Percentiles rank a stretch among this genome's conserved stretches.
These are phyloP conservation scores for Zaprionus bogoriensis DNA, from an alignment of 2,888 invertebrate genomes.

Conservation along the genomic window DNA sequence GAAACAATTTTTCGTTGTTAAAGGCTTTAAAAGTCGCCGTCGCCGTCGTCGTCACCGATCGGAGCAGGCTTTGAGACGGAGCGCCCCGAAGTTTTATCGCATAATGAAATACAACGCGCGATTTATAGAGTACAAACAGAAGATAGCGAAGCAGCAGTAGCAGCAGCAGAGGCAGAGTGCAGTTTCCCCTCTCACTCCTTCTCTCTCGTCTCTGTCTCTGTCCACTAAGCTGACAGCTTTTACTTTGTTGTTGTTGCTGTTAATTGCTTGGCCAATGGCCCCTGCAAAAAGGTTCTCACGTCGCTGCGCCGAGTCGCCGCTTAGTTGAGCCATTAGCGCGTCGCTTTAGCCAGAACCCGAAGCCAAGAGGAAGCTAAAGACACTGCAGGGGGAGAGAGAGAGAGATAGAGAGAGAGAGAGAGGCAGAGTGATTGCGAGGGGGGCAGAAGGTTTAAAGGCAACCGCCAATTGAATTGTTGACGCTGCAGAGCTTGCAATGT, in stretches of 20 bases:
- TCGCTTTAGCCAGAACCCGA: conserved; percentile 35
- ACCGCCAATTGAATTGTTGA: conserved; percentile 41
- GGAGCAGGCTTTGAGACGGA: not conserved
- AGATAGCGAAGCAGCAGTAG: no score
- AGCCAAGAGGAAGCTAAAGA: not conserved
- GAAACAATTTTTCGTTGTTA: conserved; percentile 65
- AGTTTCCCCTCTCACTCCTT: not conserved
- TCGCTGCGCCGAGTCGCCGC: conserved; percentile 12
- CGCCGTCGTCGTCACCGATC: conserved; percentile 3
- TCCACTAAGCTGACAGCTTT: conserved; percentile 16
- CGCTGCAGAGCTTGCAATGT: conserved; percentile 26
- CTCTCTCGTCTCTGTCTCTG: not conserved
- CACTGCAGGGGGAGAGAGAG: not conserved
- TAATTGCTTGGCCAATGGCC: conserved; percentile 56
- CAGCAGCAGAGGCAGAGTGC: not conserved
- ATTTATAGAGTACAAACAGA: conserved; percentile 52
- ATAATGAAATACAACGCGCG: conserved; percentile 60
- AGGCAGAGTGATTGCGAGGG: not conserved
- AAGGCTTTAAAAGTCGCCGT: conserved; percentile 43
- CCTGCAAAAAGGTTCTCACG: conserved; percentile 66
- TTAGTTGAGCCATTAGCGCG: conserved; percentile 61
- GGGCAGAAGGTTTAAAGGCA: conserved; percentile 14
- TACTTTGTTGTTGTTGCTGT: conserved; percentile 42
- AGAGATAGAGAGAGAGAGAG: not conserved
- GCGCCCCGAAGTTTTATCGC: conserved; percentile 20